Percentiles rank a stretch among this genome's conserved stretches.
These are phyloP conservation scores for Pantherophis alleghaniensis DNA, from an alignment of 2,797 vertebrate species.

Conservation along the genomic window DNA sequence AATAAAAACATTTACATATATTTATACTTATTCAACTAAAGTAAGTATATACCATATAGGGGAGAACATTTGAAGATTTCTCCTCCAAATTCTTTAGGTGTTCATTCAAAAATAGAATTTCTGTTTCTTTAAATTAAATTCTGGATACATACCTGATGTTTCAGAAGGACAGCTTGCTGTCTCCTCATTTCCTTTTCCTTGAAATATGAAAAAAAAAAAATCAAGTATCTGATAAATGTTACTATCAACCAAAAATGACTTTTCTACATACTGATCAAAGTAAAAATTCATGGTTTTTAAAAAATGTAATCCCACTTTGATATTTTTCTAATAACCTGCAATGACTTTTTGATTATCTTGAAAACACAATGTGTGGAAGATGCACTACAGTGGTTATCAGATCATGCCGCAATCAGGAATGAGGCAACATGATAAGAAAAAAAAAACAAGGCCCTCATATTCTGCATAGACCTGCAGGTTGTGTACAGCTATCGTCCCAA, in stretches of 20 bases:
- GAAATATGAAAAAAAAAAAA: conserved; percentile 55
- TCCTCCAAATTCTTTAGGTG: conserved; percentile 41
- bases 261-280: conserved; percentile 15
- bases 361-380: conserved; percentile 16
- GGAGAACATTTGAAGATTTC: conserved; percentile 41
- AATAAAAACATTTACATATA: conserved; percentile 39
- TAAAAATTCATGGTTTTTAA: not conserved
- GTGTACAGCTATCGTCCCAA: not conserved
- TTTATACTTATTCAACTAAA: conserved; percentile 37
- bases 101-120: conserved; percentile 40
- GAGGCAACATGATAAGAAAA: not conserved
- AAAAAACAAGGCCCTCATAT: conserved; percentile 2
- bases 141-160: conserved; percentile 86
- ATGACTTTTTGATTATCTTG: not conserved
- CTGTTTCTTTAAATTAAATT: not conserved
- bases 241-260: not conserved
- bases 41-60: conserved; percentile 51
- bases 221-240: conserved; percentile 32
- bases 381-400: not conserved
- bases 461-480: not conserved
- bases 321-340: not conserved
- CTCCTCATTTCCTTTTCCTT: conserved; percentile 93
- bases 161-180: conserved; percentile 90
- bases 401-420: not conserved
- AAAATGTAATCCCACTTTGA: not conserved